Percentiles rank a stretch among this genome's conserved stretches.
These are phyloP conservation scores for Struthidea cinerea DNA, from an alignment of 2,113 vertebrate genomes.

Conservation along the genomic window DNA sequence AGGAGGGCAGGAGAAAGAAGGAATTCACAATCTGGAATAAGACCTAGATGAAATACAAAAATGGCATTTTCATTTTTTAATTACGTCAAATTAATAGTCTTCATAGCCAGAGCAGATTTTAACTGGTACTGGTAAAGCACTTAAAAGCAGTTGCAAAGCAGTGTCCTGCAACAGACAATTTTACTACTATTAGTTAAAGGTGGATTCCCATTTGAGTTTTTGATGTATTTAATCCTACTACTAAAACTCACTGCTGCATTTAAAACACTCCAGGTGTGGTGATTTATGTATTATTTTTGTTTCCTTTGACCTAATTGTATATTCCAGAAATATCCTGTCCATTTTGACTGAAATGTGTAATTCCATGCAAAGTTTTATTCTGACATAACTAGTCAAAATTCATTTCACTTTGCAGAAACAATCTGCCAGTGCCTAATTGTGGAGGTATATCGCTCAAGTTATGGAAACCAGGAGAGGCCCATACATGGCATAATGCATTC, in stretches of 20 bases:
- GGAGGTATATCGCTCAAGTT: not conserved
- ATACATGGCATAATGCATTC: not conserved
- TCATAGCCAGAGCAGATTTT: not conserved
- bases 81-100: not conserved
- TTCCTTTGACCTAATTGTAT: not conserved
- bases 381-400: not conserved
- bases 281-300: not conserved
- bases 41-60: not conserved
- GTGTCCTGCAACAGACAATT: not conserved
- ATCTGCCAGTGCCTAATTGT: not conserved
- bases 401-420: conserved; percentile 6
- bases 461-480: not conserved
- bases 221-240: not conserved
- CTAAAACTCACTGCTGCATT: not conserved
- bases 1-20: not conserved
- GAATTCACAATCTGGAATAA: not conserved
- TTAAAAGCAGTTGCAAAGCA: not conserved
- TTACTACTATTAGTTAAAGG: not conserved
- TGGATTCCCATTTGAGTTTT: not conserved
- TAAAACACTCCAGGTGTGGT: not conserved
- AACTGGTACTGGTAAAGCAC: not conserved
- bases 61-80: not conserved
- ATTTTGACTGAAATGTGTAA: not conserved
- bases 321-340: not conserved
- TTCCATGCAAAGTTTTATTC: not conserved